Evolutionary conservation across 2,113 vertebrate species (phyloP).

Genomic region (Bombycilla garrulus): DNA sequence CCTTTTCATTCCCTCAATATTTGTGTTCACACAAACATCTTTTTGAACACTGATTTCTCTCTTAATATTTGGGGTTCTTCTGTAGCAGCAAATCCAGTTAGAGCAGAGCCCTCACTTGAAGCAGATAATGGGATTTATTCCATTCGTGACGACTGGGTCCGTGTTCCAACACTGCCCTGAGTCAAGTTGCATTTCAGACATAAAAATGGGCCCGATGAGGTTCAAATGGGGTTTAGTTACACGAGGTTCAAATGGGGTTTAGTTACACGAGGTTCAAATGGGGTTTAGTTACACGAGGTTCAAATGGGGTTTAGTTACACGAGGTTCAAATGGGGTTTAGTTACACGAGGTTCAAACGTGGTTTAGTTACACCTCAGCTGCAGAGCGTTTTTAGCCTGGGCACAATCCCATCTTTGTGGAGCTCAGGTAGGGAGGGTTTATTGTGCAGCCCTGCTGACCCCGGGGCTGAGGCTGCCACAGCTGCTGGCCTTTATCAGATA

Average conservation of each 20-base stretch:
- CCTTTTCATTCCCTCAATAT: neutral
- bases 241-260: too few species aligned
- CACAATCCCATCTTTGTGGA: neutral
- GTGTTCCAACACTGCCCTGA: neutral
- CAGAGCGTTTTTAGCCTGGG: neutral
- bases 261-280: too few species aligned
- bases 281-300: too few species aligned
- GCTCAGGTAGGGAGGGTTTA: neutral
- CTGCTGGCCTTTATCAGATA: neutral
- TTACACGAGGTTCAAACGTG: too few species aligned
- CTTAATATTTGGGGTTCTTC: neutral
- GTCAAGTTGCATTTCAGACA: neutral
- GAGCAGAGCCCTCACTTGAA: neutral
- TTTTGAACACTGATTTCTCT: neutral
- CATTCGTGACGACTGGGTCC: neutral
- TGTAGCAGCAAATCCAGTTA: constrained; percentile 11
- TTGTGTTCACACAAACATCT: neutral
- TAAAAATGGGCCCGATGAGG: neutral
- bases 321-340: too few species aligned
- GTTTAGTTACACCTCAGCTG: neutral
- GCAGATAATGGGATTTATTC: constrained; percentile 14
- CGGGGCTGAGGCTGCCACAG: neutral
- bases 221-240: too few species aligned
- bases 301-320: too few species aligned
- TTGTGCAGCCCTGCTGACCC: neutral